Conservation (phyloP, 2,888 invertebrate species). For the Linnaemya vulpina region DNA sequence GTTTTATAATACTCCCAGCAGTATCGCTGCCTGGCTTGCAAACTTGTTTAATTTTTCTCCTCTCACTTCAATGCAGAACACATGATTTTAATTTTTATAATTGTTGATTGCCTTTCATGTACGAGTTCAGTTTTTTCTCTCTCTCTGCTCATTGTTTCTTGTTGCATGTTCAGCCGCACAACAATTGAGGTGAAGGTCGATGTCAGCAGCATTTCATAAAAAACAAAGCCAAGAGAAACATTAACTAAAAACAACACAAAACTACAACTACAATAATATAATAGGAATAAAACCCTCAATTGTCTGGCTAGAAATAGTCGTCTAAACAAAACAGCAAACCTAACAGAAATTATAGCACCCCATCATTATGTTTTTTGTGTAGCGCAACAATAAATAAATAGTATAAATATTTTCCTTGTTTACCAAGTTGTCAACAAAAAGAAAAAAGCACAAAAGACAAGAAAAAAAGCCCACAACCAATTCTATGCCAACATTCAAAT, state of each 20-base stretch:
- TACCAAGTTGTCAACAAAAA: neutral
- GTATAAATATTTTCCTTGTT: slow-evolving; percentile 21
- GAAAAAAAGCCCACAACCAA: slow-evolving; percentile 12
- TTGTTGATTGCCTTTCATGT: slow-evolving; percentile 55
- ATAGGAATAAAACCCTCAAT: slow-evolving; percentile 30
- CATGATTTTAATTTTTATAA: slow-evolving; percentile 58
- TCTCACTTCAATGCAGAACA: neutral
- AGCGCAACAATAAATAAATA: slow-evolving; percentile 29
- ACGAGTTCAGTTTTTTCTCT: neutral
- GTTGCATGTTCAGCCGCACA: slow-evolving; percentile 60
- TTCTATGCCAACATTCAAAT: slow-evolving; percentile 17
- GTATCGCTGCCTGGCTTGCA: neutral
- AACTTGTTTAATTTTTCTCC: neutral
- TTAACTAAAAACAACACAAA: slow-evolving; percentile 6
- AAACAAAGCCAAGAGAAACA: neutral
- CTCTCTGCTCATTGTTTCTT: slow-evolving; percentile 12
- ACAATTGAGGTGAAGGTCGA: slow-evolving; percentile 68
- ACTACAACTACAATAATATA: slow-evolving; percentile 8
- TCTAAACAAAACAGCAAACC: slow-evolving; percentile 41
- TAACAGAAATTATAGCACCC: slow-evolving; percentile 13
- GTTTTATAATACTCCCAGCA: neutral
- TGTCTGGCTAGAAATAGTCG: slow-evolving; percentile 59
- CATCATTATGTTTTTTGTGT: neutral
- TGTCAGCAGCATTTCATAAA: slow-evolving; percentile 43
- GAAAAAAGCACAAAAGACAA: neutral